Evolutionary conservation across 2,888 invertebrate species (phyloP), one percentile per base, ranked within the genome.

Genomic region (Pammene aurita): DNA sequence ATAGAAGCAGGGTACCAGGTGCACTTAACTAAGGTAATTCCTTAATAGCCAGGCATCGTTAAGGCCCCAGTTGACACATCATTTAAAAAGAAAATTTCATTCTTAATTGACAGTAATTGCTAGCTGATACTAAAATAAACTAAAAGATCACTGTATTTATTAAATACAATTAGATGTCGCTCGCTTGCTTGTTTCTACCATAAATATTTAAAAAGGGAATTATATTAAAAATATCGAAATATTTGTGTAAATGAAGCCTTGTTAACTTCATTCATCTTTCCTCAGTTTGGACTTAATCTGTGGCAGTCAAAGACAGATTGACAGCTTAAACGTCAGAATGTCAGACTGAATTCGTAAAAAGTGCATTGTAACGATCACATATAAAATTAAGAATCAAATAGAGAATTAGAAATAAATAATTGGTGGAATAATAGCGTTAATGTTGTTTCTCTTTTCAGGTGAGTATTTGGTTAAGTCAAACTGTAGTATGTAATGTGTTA

Each of bases 1-100:
- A 91, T 91, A 91, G 90, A 89, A 83, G 34, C 80, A 82, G 78
- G n/a, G 80, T 66, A 84, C 91, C 91, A 92, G 92, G 91, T 91
- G 91, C 72, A 71, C 66, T 76, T 75, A 71, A 77, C 73, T 76
- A 76, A 81, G 84, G 85, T 86, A 85, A 86, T 85, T 83, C 83
- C 80, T 81, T 89, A 88, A 89, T 86, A 86, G 88, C 83, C 74
- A 70, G 72, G 78, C 68, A 83, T 86, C 85, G 82, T 86, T 85
- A 84, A 80, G 74, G 74, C 74, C 70, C 70, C 71, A 55, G 70
- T 66, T 72, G 74, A 70, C 78, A 78, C 82, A 80, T 81, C 58
- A 48, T 48, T 67, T 69, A 55, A 69, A 69, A 58, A 26, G 46
- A 52, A 69, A 68, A 68, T 64, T 64, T 46, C 16, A 60, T 65